Evolutionary conservation across 2,797 vertebrate species (phyloP).

Genomic region (Helostoma temminkii): DNA sequence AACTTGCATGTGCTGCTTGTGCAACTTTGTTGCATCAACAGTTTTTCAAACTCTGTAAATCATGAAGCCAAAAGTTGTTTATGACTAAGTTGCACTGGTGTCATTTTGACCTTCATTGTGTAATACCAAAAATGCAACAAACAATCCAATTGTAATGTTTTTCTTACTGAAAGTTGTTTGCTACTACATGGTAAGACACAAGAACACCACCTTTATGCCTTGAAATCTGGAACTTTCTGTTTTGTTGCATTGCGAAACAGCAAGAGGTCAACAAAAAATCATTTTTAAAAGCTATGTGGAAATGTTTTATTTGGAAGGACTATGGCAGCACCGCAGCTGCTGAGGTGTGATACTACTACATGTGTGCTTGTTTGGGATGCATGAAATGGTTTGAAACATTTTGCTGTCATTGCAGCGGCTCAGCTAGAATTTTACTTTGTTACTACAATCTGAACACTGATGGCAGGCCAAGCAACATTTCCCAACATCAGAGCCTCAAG

Average conservation of each 20-base stretch:
- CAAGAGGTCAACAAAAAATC: neutral
- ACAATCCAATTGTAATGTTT: neutral
- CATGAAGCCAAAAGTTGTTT: conserved; percentile 28
- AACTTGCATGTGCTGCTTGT: neutral
- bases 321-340: neutral
- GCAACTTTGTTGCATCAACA: neutral
- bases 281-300: neutral
- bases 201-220: neutral
- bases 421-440: neutral
- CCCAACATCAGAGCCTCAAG: too few relatives aligned
- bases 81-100: neutral
- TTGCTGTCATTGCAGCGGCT: neutral
- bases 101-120: conserved; percentile 19
- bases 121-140: neutral
- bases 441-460: too few relatives aligned
- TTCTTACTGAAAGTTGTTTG: neutral
- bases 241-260: neutral
- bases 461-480: too few relatives aligned
- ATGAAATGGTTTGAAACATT: conserved; percentile 6
- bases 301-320: too few relatives aligned
- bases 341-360: neutral
- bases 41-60: conserved; percentile 25
- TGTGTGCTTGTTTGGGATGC: neutral
- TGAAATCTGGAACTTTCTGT: neutral
- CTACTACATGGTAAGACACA: neutral